Percentiles rank a stretch among this genome's conserved stretches.
Conservation (phyloP, 2,888 invertebrate species). For the Drosophila antonietae region DNA sequence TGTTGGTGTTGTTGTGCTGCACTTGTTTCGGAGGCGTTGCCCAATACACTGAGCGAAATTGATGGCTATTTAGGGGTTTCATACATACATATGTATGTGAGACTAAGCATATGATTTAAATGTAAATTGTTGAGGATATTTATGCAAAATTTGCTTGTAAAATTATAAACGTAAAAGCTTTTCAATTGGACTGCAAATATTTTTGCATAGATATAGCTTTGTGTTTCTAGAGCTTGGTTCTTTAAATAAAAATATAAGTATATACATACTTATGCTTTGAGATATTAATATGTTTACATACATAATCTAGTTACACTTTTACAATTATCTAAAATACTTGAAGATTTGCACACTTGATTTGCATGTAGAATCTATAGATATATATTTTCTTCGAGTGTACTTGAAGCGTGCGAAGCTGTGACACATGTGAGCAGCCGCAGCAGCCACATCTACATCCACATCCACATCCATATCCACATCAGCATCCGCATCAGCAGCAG, state of each 20-base stretch:
- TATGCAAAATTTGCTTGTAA: too few relatives aligned
- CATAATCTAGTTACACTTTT: not conserved
- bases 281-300: too few relatives aligned
- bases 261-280: too few relatives aligned
- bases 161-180: too few relatives aligned
- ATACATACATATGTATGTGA: not conserved
- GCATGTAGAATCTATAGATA: not conserved
- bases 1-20: constrained; percentile 33
- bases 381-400: constrained; percentile 19
- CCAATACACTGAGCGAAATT: constrained; percentile 25
- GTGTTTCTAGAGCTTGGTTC: not conserved
- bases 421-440: constrained; percentile 53
- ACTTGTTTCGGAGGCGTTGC: constrained; percentile 69
- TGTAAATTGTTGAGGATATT: not conserved
- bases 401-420: constrained; percentile 56
- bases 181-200: too few relatives aligned
- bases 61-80: not conserved
- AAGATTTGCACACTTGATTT: not conserved
- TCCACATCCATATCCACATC: constrained; percentile 5
- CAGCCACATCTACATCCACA: constrained; percentile 26
- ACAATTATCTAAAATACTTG: not conserved
- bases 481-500: constrained; percentile 16
- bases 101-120: not conserved
- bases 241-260: not conserved
- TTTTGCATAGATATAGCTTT: too few relatives aligned